phyloP scores from a whole-genome alignment of 2,888 invertebrate species.

The Conchocele bisecta region DNA sequence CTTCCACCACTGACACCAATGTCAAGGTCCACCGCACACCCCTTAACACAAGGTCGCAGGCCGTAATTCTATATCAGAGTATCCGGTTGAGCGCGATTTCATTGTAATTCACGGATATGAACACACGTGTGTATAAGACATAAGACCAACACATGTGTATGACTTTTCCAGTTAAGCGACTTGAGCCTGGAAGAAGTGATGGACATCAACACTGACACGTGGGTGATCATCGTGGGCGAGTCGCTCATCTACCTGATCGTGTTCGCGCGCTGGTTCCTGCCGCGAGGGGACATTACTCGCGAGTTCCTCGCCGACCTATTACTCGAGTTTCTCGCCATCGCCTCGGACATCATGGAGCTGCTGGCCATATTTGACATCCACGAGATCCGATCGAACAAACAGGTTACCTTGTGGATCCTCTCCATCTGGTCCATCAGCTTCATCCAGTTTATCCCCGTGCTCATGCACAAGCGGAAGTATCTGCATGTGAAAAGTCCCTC shows the following conservation, averaged over 20 bases:
- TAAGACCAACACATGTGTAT: too few relatives aligned
- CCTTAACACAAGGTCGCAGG: too few relatives aligned
- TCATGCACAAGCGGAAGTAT: slow-evolving; percentile 48
- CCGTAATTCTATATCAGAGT: too few relatives aligned
- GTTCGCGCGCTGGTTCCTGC: slow-evolving; percentile 57
- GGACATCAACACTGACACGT: slow-evolving; percentile 37
- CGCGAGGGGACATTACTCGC: slow-evolving; percentile 68
- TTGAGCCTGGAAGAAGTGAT: slow-evolving; percentile 3
- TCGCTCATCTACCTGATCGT: slow-evolving; percentile 56
- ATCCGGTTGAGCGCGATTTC: too few relatives aligned
- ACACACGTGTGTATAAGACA: too few relatives aligned
- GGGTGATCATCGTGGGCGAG: slow-evolving; percentile 62
- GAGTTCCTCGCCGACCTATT: slow-evolving; percentile 76
- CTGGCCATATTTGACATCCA: slow-evolving; percentile 68
- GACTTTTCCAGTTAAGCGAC: too few relatives aligned
- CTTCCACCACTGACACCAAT: too few relatives aligned
- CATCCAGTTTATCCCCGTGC: slow-evolving; percentile 78
- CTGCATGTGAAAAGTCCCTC: slow-evolving; percentile 19
- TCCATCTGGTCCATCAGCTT: slow-evolving; percentile 78
- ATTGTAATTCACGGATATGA: too few relatives aligned
- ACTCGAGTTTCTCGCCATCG: slow-evolving; percentile 79
- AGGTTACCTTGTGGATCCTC: slow-evolving; percentile 74
- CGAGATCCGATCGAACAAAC: slow-evolving; percentile 67
- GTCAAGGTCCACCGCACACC: too few relatives aligned
- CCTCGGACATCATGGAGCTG: slow-evolving; percentile 73